Base-by-base conservation (phyloP, 2,888 invertebrate genomes). In the Machimus rusticus region DNA sequence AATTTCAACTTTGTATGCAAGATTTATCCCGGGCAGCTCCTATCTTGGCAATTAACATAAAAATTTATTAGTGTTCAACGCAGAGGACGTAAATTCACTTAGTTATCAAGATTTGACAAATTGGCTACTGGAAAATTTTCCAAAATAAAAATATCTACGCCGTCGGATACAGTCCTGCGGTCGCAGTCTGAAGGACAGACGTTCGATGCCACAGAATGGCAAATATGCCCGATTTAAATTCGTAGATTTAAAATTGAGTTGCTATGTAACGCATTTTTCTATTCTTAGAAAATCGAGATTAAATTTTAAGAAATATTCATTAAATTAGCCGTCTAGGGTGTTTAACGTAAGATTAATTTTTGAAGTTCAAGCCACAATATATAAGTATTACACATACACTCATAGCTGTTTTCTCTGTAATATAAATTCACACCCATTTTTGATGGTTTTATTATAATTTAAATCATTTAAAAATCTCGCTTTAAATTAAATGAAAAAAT, bases 1-100 rank as follows among this genome's bases (percentile, higher is more conserved):
- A 84, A 84, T 84, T 84, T 84, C 19, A 84, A 84, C 66, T 84
- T 84, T 84, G 66, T 74, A 84, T 57, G 84, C 66, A 66, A 43
- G 74, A 84, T 66, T 84, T 66, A 66, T 66, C 66, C 39, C 39
- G 39, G 6, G 79, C 39, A 43, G 57, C 31, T 84, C 39, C 84
- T 84, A 84, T 84, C 84, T 57, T 16, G 37, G 66, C 84, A 84
- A 84, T 84, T 84, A 84, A 23, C 84, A 84, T 84, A 84, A 84
- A 84, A 84, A 66, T 84, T 84, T 81, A 78, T 78, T 78, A 55
- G 34, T 76, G 34, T 39, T 19, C 76, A 76, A n/a, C 76, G 37
- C 28, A 37, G n/a, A 39, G 76, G 76, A 76, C 34, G 34, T 39
- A 76, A 39, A 76, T 76, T 76, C 76, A 76, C 39, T 76, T 76